These are phyloP conservation scores for Falco peregrinus DNA, from an alignment of 2,797 vertebrate species.

Conservation along the genomic window DNA sequence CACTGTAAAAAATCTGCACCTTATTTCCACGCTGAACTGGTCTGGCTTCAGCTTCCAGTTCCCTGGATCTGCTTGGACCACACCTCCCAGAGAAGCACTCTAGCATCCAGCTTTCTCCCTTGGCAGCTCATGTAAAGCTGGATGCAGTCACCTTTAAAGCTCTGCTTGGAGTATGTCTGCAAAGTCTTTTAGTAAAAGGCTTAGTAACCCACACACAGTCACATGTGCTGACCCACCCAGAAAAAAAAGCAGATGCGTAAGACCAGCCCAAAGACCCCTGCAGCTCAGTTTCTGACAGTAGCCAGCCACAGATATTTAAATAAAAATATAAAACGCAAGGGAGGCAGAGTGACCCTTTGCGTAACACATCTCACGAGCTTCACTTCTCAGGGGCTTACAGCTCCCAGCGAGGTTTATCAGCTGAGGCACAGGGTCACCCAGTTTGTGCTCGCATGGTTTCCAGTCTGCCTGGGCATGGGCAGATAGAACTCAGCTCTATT, in stretches of 20 bases:
- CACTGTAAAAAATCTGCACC: slow-evolving; percentile 20
- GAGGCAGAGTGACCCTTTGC: not conserved
- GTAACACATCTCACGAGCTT: not conserved
- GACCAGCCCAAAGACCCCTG: not conserved
- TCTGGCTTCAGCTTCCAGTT: not conserved
- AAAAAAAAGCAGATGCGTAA: not conserved
- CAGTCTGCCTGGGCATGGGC: not conserved
- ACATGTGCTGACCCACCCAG: not conserved
- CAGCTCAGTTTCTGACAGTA: not conserved
- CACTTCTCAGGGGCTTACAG: not conserved
- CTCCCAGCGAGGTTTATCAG: not conserved
- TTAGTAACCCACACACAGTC: not conserved
- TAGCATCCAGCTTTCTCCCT: not conserved
- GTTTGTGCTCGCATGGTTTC: not conserved
- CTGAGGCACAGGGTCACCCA: not conserved
- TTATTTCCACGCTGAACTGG: not conserved
- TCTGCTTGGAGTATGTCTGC: not conserved
- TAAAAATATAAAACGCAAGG: not conserved
- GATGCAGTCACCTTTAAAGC: not conserved
- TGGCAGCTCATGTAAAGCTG: not conserved
- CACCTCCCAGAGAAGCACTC: not conserved
- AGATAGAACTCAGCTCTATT: not conserved
- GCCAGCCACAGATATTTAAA: not conserved
- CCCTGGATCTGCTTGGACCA: not conserved
- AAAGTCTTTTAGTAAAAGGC: not conserved